Percentiles rank a stretch among this genome's conserved stretches.
These are phyloP conservation scores for Drosophila stalkeri DNA, from an alignment of 2,888 invertebrate species.

Conservation along the genomic window DNA sequence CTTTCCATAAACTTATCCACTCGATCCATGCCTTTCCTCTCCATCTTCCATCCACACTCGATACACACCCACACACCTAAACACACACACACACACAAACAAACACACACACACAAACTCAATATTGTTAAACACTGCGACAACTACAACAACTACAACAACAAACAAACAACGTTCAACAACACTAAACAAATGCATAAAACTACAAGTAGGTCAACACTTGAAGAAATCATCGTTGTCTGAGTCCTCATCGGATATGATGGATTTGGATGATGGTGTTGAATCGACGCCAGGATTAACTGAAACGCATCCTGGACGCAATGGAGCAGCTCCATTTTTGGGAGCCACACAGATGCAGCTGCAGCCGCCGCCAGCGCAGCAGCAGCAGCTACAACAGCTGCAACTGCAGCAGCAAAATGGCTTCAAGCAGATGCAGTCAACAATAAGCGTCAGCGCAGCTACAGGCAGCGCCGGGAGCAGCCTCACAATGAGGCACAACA, in stretches of 20 bases:
- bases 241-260: constrained; percentile 95
- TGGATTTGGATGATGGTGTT: constrained; percentile 96
- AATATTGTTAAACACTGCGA: constrained; percentile 43
- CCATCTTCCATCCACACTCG: constrained; percentile 25
- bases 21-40: constrained; percentile 25
- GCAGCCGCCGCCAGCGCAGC: constrained; percentile 54
- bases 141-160: constrained; percentile 24
- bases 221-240: constrained; percentile 95
- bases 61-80: constrained; percentile 14
- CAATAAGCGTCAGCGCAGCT: constrained; percentile 73
- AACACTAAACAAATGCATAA: constrained; percentile 77
- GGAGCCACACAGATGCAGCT: constrained; percentile 79
- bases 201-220: constrained; percentile 90
- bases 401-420: constrained; percentile 80
- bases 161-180: constrained; percentile 35
- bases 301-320: constrained; percentile 84
- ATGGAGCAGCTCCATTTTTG: constrained; percentile 85
- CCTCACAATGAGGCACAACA: constrained; percentile 92
- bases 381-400: constrained; percentile 66
- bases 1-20: constrained; percentile 16
- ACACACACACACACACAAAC: not conserved
- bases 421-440: constrained; percentile 76
- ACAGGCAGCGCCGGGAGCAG: constrained; percentile 86
- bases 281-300: constrained; percentile 85
- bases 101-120: constrained; percentile 1